A percentile compares a stretch with the other conserved stretches of the same genome.
Conservation (phyloP, 2,888 invertebrate species). For the Hedya salicella region DNA sequence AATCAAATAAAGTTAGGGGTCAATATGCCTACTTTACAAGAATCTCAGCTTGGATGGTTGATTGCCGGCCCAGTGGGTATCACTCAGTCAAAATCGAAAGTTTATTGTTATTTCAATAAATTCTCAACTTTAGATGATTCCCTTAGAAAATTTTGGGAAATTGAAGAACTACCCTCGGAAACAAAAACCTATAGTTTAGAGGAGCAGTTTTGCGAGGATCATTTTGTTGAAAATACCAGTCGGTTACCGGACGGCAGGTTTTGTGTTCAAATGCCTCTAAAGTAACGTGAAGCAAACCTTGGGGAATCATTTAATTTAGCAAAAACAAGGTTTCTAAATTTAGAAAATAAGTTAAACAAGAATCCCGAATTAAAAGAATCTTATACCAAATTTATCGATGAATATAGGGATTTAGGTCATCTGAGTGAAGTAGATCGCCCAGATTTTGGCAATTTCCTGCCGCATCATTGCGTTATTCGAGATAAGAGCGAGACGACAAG, state of each 20-base stretch:
- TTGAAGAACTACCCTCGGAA: no score
- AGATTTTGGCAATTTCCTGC: background rate
- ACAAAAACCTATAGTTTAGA: no score
- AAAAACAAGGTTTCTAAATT: background rate
- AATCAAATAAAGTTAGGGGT: constrained; percentile 4
- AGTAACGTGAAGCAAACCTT: background rate
- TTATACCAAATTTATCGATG: background rate
- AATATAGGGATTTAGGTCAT: background rate
- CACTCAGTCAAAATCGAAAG: no score
- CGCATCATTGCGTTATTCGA: constrained; percentile 4
- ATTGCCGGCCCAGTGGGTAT: background rate
- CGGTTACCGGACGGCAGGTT: constrained; percentile 2
- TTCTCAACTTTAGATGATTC: no score
- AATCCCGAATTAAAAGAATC: background rate
- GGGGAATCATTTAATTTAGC: background rate
- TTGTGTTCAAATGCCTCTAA: background rate
- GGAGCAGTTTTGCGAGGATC: no score
- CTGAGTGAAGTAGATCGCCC: background rate
- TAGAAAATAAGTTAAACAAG: constrained; percentile 4
- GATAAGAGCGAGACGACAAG: background rate
- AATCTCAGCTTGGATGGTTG: background rate
- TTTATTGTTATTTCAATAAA: no score
- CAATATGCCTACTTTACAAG: constrained; percentile 6
- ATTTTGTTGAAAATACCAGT: background rate
- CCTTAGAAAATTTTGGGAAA: no score